Base-by-base conservation (phyloP, 1,140 invertebrate genomes). In the Drosophila tristis region DNA sequence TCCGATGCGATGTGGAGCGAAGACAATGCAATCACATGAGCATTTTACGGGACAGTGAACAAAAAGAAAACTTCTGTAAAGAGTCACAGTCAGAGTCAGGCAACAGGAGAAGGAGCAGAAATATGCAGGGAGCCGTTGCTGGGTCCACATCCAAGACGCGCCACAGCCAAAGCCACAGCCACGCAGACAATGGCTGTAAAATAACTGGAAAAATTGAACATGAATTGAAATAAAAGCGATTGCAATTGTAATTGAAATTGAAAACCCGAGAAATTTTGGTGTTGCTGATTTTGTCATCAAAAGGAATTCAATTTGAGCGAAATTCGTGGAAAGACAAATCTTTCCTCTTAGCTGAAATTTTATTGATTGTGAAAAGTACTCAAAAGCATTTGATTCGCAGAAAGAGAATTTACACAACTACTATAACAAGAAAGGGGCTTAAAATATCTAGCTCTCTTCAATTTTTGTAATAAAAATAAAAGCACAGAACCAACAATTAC, bases 11-110 rank as follows among this genome's bases (percentile, higher is more conserved):
- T 29, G 5, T 29, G 26, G 26, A 6, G n/a, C 39, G 47, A 42
- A 47, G 67, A 75, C 80, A 84, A 79, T 82, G 75, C 80, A 78
- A 75, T 75, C 64, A 66, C 60, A 84, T 56, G 63, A 78, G 70
- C 59, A 73, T 57, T 74, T 82, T 74, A 62, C 59, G 53, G 54
- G 57, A 45, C 68, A 48, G n/a, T 61, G 25, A 53, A 63, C 54
- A 56, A 49, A 54, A 56, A 47, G 51, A 59, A 77, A 71, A 44
- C 29, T 56, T 49, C 74, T 39, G 64, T 64, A 71, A 72, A 77
- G 71, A 55, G 54, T 55, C 74, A 56, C 60, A 65, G 63, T 77
- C 26, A 29, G 5, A 29, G 26, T 29, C 26, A 39, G 4, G 35
- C 74, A 74, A 35, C 50, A 66, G 60, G 16, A 72, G 29, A 6